Evolutionary conservation across 2,888 invertebrate genomes (phyloP).

Genomic region (Amiota mariae): DNA sequence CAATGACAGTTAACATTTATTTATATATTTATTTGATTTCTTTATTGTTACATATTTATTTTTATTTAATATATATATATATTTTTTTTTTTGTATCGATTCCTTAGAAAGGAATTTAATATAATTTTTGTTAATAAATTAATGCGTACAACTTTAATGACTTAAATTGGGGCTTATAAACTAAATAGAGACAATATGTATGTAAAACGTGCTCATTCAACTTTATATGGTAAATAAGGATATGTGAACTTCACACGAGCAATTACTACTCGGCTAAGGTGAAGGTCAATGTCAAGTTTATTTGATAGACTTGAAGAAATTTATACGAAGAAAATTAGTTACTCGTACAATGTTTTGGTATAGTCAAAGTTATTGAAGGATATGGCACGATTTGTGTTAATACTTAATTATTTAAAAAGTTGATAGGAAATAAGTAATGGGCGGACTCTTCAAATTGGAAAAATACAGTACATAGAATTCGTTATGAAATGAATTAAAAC

Average conservation of each 20-base stretch:
- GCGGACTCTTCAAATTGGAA: neutral
- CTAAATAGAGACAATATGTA: neutral
- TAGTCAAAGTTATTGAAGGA: constrained; percentile 4
- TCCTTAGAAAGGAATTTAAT: no score
- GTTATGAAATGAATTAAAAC: constrained; percentile 13
- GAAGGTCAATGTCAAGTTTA: constrained; percentile 15
- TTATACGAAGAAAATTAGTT: neutral
- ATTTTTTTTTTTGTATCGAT: neutral
- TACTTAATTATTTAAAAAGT: neutral
- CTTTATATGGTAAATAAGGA: neutral
- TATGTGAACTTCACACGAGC: neutral
- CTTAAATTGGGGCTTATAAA: constrained; percentile 4
- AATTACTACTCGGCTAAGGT: neutral
- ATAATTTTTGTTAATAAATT: constrained; percentile 20
- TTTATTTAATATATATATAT: neutral
- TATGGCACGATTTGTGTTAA: constrained; percentile 32
- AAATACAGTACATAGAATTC: neutral
- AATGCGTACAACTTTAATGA: constrained; percentile 14
- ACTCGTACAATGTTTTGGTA: neutral
- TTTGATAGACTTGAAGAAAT: neutral
- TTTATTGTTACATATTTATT: neutral
- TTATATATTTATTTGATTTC: no score
- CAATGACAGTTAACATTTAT: no score
- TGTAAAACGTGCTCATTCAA: neutral
- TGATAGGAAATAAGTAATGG: neutral